Percentiles rank a stretch among this genome's conserved stretches.
phyloP scores from a whole-genome alignment of 2,113 vertebrate species.

The Clarias gariepinus region DNA sequence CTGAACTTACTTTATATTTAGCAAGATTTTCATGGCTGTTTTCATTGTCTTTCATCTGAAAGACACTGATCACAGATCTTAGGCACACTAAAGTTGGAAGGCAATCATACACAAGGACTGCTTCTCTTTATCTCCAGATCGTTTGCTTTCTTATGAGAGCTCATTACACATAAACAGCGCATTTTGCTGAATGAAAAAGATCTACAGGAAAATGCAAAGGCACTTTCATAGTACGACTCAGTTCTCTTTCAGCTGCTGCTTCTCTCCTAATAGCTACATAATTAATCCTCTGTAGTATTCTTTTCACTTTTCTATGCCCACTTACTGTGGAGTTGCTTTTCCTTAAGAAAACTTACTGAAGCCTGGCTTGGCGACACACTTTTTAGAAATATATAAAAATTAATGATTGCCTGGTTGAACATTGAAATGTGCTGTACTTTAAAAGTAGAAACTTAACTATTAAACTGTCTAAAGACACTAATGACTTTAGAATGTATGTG shows the following conservation, averaged over 20 bases:
- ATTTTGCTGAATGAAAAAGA: constrained; percentile 71
- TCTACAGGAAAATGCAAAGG: constrained; percentile 56
- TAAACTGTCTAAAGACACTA: background rate
- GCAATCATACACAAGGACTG: constrained; percentile 67
- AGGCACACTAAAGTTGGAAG: constrained; percentile 57
- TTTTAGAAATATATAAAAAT: constrained; percentile 28
- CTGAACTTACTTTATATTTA: constrained; percentile 7
- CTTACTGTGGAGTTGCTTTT: constrained; percentile 56
- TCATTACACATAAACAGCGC: constrained; percentile 75
- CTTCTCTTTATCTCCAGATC: constrained; percentile 58
- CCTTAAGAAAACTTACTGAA: constrained; percentile 38
- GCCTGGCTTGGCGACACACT: constrained; percentile 17
- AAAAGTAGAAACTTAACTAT: background rate
- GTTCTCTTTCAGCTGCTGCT: constrained; percentile 64
- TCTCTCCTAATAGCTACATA: constrained; percentile 77
- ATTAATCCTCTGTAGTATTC: constrained; percentile 80
- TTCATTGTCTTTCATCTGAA: constrained; percentile 41
- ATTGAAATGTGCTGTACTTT: constrained; percentile 1
- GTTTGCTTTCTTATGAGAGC: constrained; percentile 68
- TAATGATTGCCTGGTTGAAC: constrained; percentile 21
- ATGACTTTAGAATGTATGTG: background rate
- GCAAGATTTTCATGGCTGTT: constrained; percentile 24
- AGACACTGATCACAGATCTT: constrained; percentile 61
- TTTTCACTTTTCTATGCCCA: constrained; percentile 73
- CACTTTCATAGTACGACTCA: constrained; percentile 72